Conservation (phyloP, 1,140 invertebrate genomes). For the Chironomus tepperi region DNA sequence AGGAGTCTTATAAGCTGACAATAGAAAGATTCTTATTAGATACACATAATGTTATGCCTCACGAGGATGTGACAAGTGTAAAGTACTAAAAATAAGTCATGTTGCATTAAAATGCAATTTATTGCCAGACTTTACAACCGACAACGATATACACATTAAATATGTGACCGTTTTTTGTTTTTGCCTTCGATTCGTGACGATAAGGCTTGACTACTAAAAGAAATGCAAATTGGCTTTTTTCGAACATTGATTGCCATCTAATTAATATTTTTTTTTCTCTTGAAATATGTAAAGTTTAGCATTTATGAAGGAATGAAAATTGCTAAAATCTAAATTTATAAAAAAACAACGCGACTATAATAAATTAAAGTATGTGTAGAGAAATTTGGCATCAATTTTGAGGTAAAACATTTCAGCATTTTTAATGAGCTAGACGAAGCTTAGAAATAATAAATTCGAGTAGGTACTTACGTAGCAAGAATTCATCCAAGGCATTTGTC, state of each 20-base stretch:
- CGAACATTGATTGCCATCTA: no score
- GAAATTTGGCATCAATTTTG: no score
- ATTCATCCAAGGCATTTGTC: constrained; percentile 60
- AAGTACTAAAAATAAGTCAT: neutral
- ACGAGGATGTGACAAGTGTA: neutral
- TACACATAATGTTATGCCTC: neutral
- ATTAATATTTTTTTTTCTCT: no score
- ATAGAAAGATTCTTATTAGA: constrained; percentile 25
- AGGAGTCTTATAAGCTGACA: constrained; percentile 57
- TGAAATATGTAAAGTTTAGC: no score
- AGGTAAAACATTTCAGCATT: no score
- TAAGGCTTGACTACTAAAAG: no score
- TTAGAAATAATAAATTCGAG: no score
- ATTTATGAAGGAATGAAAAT: no score
- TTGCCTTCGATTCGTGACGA: no score
- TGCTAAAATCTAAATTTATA: constrained; percentile 30
- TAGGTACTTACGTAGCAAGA: constrained; percentile 61
- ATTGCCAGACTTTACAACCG: constrained; percentile 34
- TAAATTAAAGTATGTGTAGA: constrained; percentile 26
- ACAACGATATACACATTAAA: constrained; percentile 28
- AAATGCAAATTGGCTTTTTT: no score
- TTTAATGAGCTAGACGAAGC: no score
- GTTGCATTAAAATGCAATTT: constrained; percentile 19
- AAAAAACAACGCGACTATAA: constrained; percentile 7
- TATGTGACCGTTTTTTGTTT: no score